A percentile compares a stretch with the other conserved stretches of the same genome.
Evolutionary conservation across 2,888 invertebrate species (phyloP).

Genomic region (Campoplex capitator): DNA sequence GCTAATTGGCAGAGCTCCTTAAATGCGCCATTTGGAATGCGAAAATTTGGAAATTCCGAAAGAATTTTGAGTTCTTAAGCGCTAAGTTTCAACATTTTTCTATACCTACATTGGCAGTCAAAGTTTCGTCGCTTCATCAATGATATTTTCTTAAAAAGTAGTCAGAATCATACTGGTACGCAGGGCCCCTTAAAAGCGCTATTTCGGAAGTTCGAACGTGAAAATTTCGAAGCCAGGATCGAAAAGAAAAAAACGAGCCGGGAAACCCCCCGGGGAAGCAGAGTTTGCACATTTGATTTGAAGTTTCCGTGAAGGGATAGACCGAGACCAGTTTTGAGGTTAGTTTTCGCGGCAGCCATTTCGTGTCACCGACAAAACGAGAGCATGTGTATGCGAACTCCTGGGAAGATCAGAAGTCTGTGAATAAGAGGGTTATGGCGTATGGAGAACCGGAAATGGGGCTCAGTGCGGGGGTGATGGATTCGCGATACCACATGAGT

Average conservation of each 20-base stretch:
- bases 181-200: not conserved
- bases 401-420: not conserved
- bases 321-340: not conserved
- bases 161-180: not conserved
- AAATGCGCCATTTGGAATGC: no score
- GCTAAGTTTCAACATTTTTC: not conserved
- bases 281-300: not conserved
- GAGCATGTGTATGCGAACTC: not conserved
- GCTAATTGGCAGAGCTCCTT: no score
- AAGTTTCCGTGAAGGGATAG: not conserved
- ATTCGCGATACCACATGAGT: constrained; percentile 36
- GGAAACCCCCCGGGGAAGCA: not conserved
- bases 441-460: not conserved
- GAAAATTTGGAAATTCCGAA: no score
- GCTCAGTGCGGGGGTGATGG: constrained; percentile 35
- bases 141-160: not conserved
- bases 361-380: not conserved
- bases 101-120: no score
- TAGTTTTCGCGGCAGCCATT: not conserved
- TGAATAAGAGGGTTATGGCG: not conserved
- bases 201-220: not conserved
- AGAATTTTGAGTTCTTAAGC: no score
- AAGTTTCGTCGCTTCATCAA: not conserved
- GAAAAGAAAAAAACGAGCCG: not conserved
- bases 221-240: not conserved